These are phyloP conservation scores for Magallana ariakensis DNA, from an alignment of 1,140 invertebrate species.

Conservation along the genomic window DNA sequence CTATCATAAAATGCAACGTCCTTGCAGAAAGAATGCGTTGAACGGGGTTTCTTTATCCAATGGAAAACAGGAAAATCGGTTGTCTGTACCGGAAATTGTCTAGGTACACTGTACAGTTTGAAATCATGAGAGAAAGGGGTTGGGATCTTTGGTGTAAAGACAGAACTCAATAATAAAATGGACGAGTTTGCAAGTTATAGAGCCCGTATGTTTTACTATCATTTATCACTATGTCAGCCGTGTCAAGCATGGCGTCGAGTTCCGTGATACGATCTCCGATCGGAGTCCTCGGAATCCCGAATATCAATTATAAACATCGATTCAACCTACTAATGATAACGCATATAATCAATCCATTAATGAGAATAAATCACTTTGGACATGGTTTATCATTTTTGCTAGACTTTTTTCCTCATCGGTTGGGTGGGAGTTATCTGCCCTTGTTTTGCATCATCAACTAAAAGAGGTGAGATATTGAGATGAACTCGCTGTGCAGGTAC, in stretches of 20 bases:
- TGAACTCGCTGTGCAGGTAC: not conserved
- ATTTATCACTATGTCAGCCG: not conserved
- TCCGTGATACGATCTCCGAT: slow-evolving; percentile 7
- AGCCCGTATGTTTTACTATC: not conserved
- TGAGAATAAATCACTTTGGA: not conserved
- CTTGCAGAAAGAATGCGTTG: not conserved
- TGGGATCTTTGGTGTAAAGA: not conserved
- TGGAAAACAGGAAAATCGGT: not conserved
- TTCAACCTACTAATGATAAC: not conserved
- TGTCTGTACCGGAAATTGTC: slow-evolving; percentile 10
- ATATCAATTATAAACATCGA: slow-evolving; percentile 22
- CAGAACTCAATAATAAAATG: not conserved
- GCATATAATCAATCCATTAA: slow-evolving; percentile 14
- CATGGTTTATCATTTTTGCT: slow-evolving; percentile 10
- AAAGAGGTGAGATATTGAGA: slow-evolving; percentile 15
- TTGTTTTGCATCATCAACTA: not conserved
- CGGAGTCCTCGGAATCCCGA: not conserved
- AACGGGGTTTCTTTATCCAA: not conserved
- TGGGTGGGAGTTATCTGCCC: slow-evolving; percentile 1
- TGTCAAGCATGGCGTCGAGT: not conserved
- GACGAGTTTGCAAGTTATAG: no score
- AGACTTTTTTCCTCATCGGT: not conserved
- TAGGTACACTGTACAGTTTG: not conserved
- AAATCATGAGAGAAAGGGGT: not conserved
- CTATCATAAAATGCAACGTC: not conserved